Conservation (phyloP, 53 echinoderm and acorn worm genomes). For the Hippasteria phrygiana region DNA sequence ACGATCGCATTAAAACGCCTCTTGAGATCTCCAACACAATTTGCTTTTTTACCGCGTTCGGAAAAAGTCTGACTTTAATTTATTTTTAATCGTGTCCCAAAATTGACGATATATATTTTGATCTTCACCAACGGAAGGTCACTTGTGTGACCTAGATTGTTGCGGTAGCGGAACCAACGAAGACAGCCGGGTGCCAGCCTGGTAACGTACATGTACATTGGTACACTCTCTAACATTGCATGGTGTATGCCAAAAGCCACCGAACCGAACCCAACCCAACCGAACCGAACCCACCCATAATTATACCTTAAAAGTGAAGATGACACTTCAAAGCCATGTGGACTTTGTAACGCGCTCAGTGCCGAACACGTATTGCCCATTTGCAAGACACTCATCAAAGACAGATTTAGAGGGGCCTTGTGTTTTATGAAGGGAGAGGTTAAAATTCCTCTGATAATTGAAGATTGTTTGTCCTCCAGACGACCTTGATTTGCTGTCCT, state of each 20-base stretch:
- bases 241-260: neutral
- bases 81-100: neutral
- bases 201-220: too few species aligned
- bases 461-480: conserved; percentile 40
- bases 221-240: too few species aligned
- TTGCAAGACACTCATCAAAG: neutral
- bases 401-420: conserved; percentile 29
- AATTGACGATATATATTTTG: conserved; percentile 21
- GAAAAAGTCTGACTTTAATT: conserved; percentile 16
- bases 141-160: neutral
- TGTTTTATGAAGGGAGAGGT: neutral
- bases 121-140: neutral
- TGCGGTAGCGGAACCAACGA: neutral
- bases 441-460: conserved; percentile 39
- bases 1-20: neutral
- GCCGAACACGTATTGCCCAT: too few species aligned
- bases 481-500: conserved; percentile 26
- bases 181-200: neutral
- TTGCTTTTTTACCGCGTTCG: neutral
- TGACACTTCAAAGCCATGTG: too few species aligned
- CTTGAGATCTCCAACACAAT: neutral
- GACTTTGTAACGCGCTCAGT: too few species aligned
- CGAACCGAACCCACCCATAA: too few species aligned
- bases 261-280: neutral
- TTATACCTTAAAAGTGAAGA: too few species aligned